Base-by-base conservation (phyloP, 2,797 vertebrate species). In the Aulostomus chinensis region DNA sequence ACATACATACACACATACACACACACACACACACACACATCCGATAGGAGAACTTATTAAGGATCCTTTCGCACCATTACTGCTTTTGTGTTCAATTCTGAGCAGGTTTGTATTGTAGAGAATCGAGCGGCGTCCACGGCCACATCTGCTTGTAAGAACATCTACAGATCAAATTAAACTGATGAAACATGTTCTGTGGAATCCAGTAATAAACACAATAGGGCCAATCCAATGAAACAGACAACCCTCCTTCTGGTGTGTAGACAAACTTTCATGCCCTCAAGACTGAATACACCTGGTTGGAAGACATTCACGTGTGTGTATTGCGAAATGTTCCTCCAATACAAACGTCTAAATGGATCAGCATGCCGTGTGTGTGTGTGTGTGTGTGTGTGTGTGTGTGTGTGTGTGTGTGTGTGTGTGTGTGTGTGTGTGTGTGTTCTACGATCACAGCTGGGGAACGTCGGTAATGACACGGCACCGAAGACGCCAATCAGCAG, bases 281-380 rank as follows among this genome's bases (percentile, higher is more conserved):
- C 12, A 0, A 43, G 77, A 57, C 68, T 1, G 7, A 43, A 64
- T 50, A 42, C 61, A 67, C 49, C 70, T 65, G 66, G 64, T 55
- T 70, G 51, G 47, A 32, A 73, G 60, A 64, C 2, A 15, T 38
- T 18, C 39, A 49, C 39, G 25, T 11, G 18, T 38, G 53, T 61
- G 21, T 59, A 33, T 58, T 71, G 60, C 30, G 20, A 57, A 70
- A 77, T 58, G 66, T 37, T 54, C 17, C 58, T 73, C 46, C 33
- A 47, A 21, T 14, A 39, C 57, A 37, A 58, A 38, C 63, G 56
- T 68, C 45, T 80, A 76, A 83, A 36, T 32, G 40, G 54, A 87
- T 80, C 53, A 81, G 75, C 62, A 76, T 75, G 63, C 37, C 24
- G 21, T 35, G 42, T 41, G 38, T 37, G 53, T 42, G 21, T 50